Percentiles rank a stretch among this genome's conserved stretches.
Conservation (phyloP, 2,888 invertebrate species). For the Perithous albicinctus region DNA sequence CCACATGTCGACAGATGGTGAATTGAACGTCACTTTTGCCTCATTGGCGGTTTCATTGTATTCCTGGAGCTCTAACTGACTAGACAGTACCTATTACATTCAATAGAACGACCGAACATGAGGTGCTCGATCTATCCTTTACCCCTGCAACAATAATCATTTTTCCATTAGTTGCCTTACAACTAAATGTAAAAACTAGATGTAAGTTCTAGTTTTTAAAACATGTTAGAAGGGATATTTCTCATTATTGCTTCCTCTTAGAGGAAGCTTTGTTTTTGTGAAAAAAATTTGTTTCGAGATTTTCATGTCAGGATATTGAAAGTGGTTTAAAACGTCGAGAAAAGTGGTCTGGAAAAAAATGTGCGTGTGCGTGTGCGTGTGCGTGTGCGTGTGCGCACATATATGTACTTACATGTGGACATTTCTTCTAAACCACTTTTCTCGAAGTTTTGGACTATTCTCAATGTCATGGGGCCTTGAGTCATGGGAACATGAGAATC, state of each 20-base stretch:
- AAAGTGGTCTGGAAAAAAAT: too few species aligned
- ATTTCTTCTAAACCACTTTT: too few species aligned
- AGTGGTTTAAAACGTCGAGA: too few species aligned
- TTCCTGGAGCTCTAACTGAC: background rate
- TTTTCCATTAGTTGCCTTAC: background rate
- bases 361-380: too few species aligned
- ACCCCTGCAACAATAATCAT: background rate
- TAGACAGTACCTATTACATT: slow-evolving; percentile 11
- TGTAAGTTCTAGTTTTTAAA: background rate
- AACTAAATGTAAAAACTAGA: too few species aligned
- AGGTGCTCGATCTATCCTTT: background rate
- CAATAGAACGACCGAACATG: slow-evolving; percentile 11
- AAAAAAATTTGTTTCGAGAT: too few species aligned
- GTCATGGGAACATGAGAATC: too few species aligned
- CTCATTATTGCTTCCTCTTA: background rate
- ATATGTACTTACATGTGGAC: too few species aligned
- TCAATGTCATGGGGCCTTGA: too few species aligned
- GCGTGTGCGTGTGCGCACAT: too few species aligned
- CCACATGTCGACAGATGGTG: slow-evolving; percentile 79
- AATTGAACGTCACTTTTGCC: slow-evolving; percentile 71
- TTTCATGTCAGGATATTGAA: too few species aligned
- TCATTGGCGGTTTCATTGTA: slow-evolving; percentile 59
- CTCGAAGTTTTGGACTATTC: too few species aligned
- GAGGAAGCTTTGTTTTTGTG: background rate
- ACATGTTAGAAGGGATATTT: background rate